phyloP scores from a whole-genome alignment of 2,888 invertebrate species.

The Drosophila monieri region DNA sequence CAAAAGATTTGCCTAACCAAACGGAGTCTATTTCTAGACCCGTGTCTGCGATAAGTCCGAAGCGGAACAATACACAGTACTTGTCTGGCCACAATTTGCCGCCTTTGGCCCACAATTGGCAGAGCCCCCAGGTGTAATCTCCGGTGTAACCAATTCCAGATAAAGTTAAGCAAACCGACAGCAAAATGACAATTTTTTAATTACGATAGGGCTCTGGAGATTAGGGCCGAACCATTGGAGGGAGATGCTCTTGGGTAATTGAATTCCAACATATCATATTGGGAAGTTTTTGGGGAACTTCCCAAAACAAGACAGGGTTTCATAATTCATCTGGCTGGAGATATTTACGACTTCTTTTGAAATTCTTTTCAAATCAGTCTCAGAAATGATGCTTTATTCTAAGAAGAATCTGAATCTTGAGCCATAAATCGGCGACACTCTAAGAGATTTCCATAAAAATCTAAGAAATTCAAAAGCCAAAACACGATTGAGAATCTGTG shows the following conservation, averaged over 20 bases:
- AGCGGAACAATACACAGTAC: constrained; percentile 52
- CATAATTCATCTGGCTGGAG: neutral
- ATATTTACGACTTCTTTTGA: neutral
- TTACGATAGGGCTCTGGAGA: constrained; percentile 42
- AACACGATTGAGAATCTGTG: constrained; percentile 20
- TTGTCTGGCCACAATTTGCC: constrained; percentile 20
- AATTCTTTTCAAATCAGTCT: constrained; percentile 15
- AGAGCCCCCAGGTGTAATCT: constrained; percentile 63
- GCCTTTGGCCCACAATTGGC: constrained; percentile 72
- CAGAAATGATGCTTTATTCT: constrained; percentile 13
- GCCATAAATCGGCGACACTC: constrained; percentile 32
- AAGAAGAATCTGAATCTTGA: constrained; percentile 48
- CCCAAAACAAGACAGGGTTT: neutral
- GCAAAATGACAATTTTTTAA: constrained; percentile 69
- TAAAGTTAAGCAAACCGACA: constrained; percentile 74
- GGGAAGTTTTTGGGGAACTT: neutral
- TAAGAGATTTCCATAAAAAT: constrained; percentile 62
- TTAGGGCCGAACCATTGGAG: constrained; percentile 10
- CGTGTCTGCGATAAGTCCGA: constrained; percentile 57
- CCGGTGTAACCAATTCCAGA: constrained; percentile 57
- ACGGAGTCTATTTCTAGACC: neutral
- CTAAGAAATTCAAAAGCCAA: constrained; percentile 29
- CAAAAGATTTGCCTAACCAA: constrained; percentile 70
- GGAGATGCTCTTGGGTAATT: constrained; percentile 2
- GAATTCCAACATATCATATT: neutral